Percentiles rank a stretch among this genome's conserved stretches.
phyloP scores from a whole-genome alignment of 1,140 invertebrate species.

The Polypedilum vanderplanki region DNA sequence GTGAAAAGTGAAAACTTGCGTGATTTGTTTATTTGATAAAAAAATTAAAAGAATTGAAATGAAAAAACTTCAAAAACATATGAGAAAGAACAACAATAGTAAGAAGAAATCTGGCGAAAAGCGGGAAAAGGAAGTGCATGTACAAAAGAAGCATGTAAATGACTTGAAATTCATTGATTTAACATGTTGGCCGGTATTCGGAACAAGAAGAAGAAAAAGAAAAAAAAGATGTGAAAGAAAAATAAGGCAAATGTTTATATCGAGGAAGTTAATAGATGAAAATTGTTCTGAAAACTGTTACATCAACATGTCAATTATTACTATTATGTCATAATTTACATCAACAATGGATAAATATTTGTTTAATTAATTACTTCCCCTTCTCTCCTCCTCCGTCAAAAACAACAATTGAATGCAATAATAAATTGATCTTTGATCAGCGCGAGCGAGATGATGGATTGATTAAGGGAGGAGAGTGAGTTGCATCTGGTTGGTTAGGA shows the following conservation, averaged over 20 bases:
- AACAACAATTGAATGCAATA: background rate
- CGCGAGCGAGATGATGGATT: background rate
- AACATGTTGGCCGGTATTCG: background rate
- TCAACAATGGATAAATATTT: conserved; percentile 13
- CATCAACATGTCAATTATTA: background rate
- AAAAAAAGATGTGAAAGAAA: background rate
- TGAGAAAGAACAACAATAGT: too few relatives aligned
- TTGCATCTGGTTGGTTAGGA: background rate
- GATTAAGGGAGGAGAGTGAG: too few relatives aligned
- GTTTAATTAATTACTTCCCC: conserved; percentile 15
- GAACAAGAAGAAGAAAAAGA: background rate
- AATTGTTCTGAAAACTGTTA: conserved; percentile 26
- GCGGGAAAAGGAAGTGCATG: conserved; percentile 23
- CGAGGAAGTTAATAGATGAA: conserved; percentile 24
- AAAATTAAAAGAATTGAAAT: background rate
- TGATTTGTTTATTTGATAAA: conserved; percentile 28
- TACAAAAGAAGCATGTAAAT: conserved; percentile 1
- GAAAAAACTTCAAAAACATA: conserved; percentile 9
- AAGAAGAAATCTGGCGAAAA: background rate
- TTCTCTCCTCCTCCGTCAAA: background rate
- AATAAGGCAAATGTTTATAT: background rate
- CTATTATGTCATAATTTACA: conserved; percentile 19
- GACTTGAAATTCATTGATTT: background rate
- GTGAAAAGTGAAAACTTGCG: background rate
- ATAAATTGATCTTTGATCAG: conserved; percentile 12